These are phyloP conservation scores for Drosophila mimica DNA, from an alignment of 2,888 invertebrate genomes.

Conservation along the genomic window DNA sequence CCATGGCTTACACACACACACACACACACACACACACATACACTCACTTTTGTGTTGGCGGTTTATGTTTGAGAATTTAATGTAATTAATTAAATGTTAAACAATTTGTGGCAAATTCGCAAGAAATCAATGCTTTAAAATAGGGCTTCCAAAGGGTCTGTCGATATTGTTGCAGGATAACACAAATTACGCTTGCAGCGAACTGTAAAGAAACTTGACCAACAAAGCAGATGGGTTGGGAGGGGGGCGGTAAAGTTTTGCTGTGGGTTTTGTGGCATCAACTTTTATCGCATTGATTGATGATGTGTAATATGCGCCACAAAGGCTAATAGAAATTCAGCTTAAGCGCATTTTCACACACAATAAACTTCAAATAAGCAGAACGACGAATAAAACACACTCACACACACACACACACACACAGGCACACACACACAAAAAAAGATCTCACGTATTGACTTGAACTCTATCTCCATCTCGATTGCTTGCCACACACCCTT, in stretches of 20 bases:
- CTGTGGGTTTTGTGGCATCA: constrained; percentile 16
- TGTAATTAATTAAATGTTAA: constrained; percentile 62
- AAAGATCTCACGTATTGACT: constrained; percentile 69
- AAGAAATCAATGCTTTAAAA: constrained; percentile 22
- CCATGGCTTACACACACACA: constrained; percentile 32
- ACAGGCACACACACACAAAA: constrained; percentile 1
- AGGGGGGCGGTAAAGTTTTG: background rate
- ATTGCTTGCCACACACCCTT: background rate
- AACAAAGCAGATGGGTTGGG: constrained; percentile 2
- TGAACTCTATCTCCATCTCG: constrained; percentile 4
- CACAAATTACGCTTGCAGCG: constrained; percentile 44
- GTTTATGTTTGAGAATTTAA: constrained; percentile 39
- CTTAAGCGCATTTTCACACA: constrained; percentile 82
- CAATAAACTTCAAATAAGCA: constrained; percentile 82
- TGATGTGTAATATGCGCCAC: constrained; percentile 80
- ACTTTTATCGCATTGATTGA: constrained; percentile 81
- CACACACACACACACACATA: constrained; percentile 23
- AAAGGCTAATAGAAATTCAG: constrained; percentile 81
- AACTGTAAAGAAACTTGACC: constrained; percentile 46
- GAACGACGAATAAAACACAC: constrained; percentile 39
- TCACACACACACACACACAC: background rate
- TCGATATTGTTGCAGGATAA: constrained; percentile 15
- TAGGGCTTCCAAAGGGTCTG: constrained; percentile 8
- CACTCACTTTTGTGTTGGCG: constrained; percentile 16
- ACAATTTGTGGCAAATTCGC: constrained; percentile 14